A percentile compares a stretch with the other conserved stretches of the same genome.
Evolutionary conservation across 2,797 vertebrate species (phyloP).

Genomic region (Melanogrammus aeglefinus): DNA sequence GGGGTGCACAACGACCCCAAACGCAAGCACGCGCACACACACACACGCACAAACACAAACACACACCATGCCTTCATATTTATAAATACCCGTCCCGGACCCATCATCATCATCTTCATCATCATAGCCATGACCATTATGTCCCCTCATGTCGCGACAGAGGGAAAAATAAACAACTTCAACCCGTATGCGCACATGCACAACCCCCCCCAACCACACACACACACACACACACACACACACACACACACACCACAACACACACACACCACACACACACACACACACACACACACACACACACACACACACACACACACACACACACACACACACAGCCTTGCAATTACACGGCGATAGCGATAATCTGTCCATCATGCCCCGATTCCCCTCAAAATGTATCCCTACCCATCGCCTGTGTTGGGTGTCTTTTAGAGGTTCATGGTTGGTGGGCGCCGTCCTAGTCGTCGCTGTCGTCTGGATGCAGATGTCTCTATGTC

Average conservation of each 20-base stretch:
- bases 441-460: background rate
- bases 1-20: background rate
- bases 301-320: background rate
- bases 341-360: background rate
- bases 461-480: background rate
- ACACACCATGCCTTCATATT: background rate
- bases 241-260: slow-evolving; percentile 3
- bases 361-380: background rate
- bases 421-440: background rate
- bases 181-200: background rate
- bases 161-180: background rate
- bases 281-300: background rate
- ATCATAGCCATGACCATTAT: background rate
- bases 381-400: background rate
- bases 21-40: background rate
- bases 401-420: slow-evolving; percentile 1
- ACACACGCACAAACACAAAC: background rate
- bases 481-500: too few relatives aligned
- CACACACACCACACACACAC: background rate
- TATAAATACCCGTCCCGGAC: background rate
- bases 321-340: background rate
- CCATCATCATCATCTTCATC: background rate
- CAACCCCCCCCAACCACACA: background rate
- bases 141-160: background rate
- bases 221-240: background rate